These are phyloP conservation scores for Papilio polyxenes DNA, from an alignment of 1,140 invertebrate species.

Conservation along the genomic window DNA sequence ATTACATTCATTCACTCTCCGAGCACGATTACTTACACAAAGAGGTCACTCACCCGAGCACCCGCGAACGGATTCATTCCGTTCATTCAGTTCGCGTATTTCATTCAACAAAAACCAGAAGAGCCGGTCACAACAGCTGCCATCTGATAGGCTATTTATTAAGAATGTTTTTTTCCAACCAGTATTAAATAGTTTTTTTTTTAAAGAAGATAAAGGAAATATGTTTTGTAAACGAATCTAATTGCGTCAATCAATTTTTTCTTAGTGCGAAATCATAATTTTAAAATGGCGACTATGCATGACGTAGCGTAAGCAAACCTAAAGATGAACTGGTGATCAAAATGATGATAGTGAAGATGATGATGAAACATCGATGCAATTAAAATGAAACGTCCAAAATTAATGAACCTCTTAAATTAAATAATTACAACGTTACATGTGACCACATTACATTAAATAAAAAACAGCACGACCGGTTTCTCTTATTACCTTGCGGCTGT, in stretches of 20 bases:
- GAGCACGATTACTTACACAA: constrained; percentile 1
- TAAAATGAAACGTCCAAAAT: not conserved
- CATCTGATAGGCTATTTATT: not conserved
- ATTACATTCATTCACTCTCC: constrained; percentile 18
- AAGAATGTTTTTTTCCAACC: not conserved
- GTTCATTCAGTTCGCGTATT: constrained; percentile 6
- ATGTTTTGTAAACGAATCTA: no score
- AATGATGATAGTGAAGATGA: no score
- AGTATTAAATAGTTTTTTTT: no score
- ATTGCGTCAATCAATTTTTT: no score
- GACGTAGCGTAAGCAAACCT: no score
- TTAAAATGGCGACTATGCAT: not conserved
- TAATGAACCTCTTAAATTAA: not conserved
- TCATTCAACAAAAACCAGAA: constrained; percentile 19
- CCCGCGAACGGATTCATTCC: not conserved
- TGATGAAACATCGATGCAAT: not conserved
- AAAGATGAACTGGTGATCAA: no score
- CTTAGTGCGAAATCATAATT: not conserved
- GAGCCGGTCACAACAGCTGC: constrained; percentile 13
- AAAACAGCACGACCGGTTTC: constrained; percentile 1
- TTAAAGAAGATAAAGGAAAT: no score
- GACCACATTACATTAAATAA: not conserved
- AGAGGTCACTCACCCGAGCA: not conserved
- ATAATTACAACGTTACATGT: not conserved
- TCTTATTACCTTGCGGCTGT: not conserved